A percentile compares a stretch with the other conserved stretches of the same genome.
These are phyloP conservation scores for Mugil cephalus DNA, from an alignment of 2,113 vertebrate genomes.

Conservation along the genomic window DNA sequence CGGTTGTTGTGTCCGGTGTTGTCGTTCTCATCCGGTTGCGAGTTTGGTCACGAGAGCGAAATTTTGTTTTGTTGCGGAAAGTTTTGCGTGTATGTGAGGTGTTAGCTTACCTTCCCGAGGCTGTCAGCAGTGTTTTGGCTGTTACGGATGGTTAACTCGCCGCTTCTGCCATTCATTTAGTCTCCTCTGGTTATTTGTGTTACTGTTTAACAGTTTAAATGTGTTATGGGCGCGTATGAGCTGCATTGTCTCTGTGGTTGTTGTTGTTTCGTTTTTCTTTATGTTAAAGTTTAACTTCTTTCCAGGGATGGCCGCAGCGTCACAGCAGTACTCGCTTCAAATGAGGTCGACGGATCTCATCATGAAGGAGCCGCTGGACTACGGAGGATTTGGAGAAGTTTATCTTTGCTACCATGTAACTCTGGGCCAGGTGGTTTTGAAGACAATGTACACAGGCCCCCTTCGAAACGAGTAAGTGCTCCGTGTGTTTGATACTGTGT, in stretches of 20 bases:
- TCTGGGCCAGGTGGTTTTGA: constrained; percentile 91
- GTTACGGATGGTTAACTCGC: not conserved
- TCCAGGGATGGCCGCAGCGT: constrained; percentile 77
- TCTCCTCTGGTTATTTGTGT: not conserved
- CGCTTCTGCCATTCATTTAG: not conserved
- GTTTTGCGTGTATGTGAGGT: not conserved
- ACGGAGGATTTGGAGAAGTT: constrained; percentile 92
- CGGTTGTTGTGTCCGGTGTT: too few relatives aligned
- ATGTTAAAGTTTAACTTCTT: not conserved
- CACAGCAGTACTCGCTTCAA: constrained; percentile 81
- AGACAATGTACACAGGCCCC: constrained; percentile 92
- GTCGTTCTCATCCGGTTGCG: not conserved
- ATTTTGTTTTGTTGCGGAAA: constrained; percentile 15
- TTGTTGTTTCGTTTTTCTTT: too few relatives aligned
- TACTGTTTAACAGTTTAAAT: not conserved
- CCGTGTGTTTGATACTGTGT: not conserved
- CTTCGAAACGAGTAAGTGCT: constrained; percentile 89
- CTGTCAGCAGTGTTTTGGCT: not conserved
- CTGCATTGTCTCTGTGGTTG: not conserved
- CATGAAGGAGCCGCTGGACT: constrained; percentile 83
- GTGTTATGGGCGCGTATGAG: not conserved
- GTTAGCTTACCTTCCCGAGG: not conserved
- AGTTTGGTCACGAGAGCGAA: not conserved
- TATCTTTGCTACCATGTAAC: constrained; percentile 90
- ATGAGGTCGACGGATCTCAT: constrained; percentile 89